Evolutionary conservation across 1,140 invertebrate species (phyloP).

Genomic region (Drosophila bocqueti): DNA sequence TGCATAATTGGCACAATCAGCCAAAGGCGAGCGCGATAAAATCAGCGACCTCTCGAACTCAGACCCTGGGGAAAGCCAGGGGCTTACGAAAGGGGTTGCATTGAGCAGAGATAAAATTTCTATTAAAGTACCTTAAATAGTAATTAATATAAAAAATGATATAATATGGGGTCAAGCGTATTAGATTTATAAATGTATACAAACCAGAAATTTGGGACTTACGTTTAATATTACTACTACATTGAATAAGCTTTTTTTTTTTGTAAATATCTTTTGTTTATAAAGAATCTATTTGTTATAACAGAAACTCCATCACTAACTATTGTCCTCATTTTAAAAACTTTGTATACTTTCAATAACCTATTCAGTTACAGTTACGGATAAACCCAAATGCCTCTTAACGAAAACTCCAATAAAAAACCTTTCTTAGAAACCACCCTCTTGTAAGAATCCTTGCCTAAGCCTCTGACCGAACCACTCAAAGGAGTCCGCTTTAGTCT

Average conservation of each 20-base stretch:
- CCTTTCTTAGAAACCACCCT: not conserved
- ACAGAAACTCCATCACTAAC: no score
- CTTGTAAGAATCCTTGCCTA: not conserved
- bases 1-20: constrained; percentile 82
- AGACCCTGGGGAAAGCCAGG: constrained; percentile 10
- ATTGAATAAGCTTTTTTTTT: no score
- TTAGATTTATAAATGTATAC: no score
- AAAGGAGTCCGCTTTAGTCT: constrained; percentile 20
- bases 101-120: not conserved
- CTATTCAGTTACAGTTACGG: not conserved
- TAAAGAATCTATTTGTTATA: no score
- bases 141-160: not conserved
- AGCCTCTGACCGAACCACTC: constrained; percentile 18
- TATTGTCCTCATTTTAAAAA: not conserved
- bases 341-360: not conserved
- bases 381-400: not conserved
- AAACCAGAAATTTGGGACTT: no score
- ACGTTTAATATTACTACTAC: no score
- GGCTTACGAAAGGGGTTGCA: not conserved
- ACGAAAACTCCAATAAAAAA: not conserved
- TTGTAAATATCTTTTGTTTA: no score
- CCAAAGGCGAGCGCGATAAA: constrained; percentile 73
- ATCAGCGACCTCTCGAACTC: constrained; percentile 42
- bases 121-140: not conserved
- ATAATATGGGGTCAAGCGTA: no score